A percentile compares a stretch with the other conserved stretches of the same genome.
Evolutionary conservation across 2,797 vertebrate genomes (phyloP).

Genomic region (Arrhamphus sclerolepis): DNA sequence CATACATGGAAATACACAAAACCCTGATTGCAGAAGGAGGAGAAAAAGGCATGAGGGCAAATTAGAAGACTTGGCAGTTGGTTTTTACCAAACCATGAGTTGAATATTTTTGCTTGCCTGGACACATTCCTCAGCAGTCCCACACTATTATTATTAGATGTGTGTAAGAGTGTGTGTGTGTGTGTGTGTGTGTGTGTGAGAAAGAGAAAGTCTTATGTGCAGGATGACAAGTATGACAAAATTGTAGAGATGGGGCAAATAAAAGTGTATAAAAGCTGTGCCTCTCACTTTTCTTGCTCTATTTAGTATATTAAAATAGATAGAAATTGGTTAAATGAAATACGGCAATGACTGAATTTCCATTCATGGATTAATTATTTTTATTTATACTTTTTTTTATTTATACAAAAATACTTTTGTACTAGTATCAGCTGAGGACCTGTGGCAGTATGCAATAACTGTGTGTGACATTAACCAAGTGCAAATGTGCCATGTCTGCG

Average conservation of each 20-base stretch:
- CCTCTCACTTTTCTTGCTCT: slow-evolving; percentile 5
- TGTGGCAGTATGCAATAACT: no score
- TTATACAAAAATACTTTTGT: no score
- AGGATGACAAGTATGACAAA: slow-evolving; percentile 44
- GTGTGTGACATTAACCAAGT: no score
- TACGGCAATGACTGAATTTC: no score
- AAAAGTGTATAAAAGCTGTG: slow-evolving; percentile 29
- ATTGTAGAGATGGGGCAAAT: slow-evolving; percentile 45
- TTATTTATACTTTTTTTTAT: no score
- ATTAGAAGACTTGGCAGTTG: slow-evolving; percentile 64
- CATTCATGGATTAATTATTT: no score
- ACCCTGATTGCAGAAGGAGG: slow-evolving; percentile 57
- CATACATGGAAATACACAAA: slow-evolving; percentile 61
- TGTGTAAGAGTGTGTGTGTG: slow-evolving; percentile 21
- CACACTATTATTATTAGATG: slow-evolving; percentile 80
- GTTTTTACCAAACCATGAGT: slow-evolving; percentile 63
- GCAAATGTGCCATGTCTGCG: no score
- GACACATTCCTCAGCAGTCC: slow-evolving; percentile 76
- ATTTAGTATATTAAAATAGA: no score
- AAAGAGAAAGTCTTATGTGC: slow-evolving; percentile 16
- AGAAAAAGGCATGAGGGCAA: slow-evolving; percentile 54
- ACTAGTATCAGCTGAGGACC: no score
- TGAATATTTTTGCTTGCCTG: slow-evolving; percentile 75
- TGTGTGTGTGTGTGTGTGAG: neutral
- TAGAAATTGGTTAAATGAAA: neutral